phyloP scores from a whole-genome alignment of 2,888 invertebrate species.

The Apamea anceps region DNA sequence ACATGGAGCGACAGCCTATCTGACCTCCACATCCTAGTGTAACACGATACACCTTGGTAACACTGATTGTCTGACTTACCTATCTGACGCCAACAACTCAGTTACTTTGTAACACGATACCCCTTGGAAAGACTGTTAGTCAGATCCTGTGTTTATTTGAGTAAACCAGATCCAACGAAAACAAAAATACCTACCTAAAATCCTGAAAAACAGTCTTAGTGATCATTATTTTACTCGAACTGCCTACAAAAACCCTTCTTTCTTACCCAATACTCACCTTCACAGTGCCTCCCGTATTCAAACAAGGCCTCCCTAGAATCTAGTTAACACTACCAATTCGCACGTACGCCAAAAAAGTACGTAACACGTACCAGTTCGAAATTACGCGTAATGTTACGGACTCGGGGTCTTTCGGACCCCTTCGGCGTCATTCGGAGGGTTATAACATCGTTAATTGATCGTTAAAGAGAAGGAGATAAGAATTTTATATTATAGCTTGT shows the following conservation, averaged over 20 bases:
- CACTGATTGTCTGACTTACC: too few species aligned
- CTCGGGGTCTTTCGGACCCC: slow-evolving; percentile 58
- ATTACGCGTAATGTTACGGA: slow-evolving; percentile 62
- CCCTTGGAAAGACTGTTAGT: too few species aligned
- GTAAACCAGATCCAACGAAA: background rate
- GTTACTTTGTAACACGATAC: background rate
- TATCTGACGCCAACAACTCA: too few species aligned
- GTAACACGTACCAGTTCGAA: slow-evolving; percentile 58
- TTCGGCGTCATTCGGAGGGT: slow-evolving; percentile 63
- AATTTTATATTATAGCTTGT: slow-evolving; percentile 61
- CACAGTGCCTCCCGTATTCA: slow-evolving; percentile 29
- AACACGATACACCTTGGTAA: too few species aligned
- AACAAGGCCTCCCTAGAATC: slow-evolving; percentile 40
- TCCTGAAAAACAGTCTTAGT: background rate
- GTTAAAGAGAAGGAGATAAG: slow-evolving; percentile 62
- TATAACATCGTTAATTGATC: slow-evolving; percentile 70
- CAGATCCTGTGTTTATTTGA: background rate
- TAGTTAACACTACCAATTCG: slow-evolving; percentile 45
- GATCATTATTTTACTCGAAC: background rate
- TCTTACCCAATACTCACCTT: background rate
- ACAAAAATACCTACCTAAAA: background rate
- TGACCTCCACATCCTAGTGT: too few species aligned
- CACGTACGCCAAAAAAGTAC: slow-evolving; percentile 58
- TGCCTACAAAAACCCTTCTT: background rate
- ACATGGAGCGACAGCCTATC: background rate